A percentile compares a stretch with the other conserved stretches of the same genome.
Evolutionary conservation across 2,797 vertebrate species (phyloP).

Genomic region (Protonibea diacanthus): DNA sequence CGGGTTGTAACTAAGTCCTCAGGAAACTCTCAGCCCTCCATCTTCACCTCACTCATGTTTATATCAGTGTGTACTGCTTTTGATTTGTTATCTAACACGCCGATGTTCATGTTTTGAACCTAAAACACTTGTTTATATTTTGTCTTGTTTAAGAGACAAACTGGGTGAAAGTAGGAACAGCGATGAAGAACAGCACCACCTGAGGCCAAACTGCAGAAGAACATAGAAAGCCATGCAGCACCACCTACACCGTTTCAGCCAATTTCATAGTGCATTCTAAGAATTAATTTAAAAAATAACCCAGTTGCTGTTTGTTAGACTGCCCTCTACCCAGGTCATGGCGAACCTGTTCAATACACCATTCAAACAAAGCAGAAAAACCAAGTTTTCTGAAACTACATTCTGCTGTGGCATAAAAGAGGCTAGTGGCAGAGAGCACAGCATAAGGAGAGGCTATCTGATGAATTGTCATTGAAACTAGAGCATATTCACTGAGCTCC

Average conservation of each 20-base stretch:
- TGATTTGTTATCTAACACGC: too few species aligned
- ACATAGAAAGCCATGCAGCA: neutral
- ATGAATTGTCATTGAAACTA: neutral
- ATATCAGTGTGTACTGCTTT: too few species aligned
- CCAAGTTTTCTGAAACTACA: neutral
- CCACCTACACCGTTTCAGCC: neutral
- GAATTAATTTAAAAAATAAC: too few species aligned
- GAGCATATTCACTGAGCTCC: constrained; percentile 10
- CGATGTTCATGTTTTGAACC: neutral
- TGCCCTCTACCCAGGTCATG: constrained; percentile 30
- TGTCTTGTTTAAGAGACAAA: constrained; percentile 9
- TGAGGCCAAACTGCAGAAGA: neutral
- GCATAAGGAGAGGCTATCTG: neutral
- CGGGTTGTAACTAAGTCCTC: too few species aligned
- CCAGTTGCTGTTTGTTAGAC: neutral
- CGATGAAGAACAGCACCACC: neutral
- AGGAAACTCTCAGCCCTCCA: too few species aligned
- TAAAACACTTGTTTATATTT: neutral
- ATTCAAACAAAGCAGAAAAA: neutral
- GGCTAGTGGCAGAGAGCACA: constrained; percentile 10
- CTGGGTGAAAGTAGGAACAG: neutral
- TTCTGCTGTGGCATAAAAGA: neutral
- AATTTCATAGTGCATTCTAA: too few species aligned
- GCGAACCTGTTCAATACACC: neutral
- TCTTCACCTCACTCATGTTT: too few species aligned